phyloP scores from a whole-genome alignment of 2,113 vertebrate species.

The Vombatus ursinus region DNA sequence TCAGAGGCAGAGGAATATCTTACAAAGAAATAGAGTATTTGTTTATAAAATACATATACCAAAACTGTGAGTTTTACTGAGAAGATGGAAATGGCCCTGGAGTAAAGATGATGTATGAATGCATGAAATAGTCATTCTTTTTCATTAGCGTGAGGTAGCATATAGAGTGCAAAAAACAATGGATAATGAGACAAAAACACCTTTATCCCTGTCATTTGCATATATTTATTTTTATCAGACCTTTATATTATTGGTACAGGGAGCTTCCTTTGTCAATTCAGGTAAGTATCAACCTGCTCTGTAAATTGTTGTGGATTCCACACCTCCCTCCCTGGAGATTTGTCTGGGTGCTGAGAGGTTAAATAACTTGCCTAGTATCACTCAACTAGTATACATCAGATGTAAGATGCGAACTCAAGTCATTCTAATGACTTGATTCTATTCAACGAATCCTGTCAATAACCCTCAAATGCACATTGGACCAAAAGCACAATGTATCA shows the following conservation, averaged over 20 bases:
- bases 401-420: too few relatives aligned
- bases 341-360: too few relatives aligned
- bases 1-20: background rate
- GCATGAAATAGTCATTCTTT: background rate
- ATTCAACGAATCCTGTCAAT: conserved; percentile 64
- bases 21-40: background rate
- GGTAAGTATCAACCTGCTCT: too few relatives aligned
- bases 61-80: background rate
- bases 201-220: background rate
- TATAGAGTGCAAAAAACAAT: background rate
- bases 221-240: background rate
- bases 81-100: background rate
- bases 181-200: background rate
- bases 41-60: background rate
- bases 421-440: background rate
- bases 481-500: conserved; percentile 46
- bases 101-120: background rate
- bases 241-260: too few relatives aligned
- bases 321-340: too few relatives aligned
- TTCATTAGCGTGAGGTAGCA: background rate
- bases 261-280: too few relatives aligned
- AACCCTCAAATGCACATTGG: conserved; percentile 50
- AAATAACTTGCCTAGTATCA: too few relatives aligned
- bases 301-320: too few relatives aligned
- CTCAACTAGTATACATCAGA: too few relatives aligned